Percentiles rank a stretch among this genome's conserved stretches.
Conservation (phyloP, 2,888 invertebrate genomes). For the Dryadula phaetusa region DNA sequence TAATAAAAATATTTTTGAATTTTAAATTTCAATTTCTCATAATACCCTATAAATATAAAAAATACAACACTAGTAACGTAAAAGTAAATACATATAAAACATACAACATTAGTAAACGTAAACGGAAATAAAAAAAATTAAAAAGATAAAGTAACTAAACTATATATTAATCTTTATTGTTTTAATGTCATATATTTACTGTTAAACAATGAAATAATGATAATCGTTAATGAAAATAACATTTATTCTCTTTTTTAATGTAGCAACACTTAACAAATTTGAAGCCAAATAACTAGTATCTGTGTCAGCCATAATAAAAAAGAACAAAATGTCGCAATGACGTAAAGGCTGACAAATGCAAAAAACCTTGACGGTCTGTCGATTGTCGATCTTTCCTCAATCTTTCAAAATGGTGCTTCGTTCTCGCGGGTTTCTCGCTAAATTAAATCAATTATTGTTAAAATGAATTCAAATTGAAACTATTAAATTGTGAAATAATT, state of each 20-base stretch:
- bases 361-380: slow-evolving; percentile 74
- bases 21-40: no score
- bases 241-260: neutral
- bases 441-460: slow-evolving; percentile 65
- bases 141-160: no score
- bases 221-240: no score
- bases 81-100: no score
- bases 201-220: neutral
- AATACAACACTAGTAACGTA: no score
- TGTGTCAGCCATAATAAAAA: slow-evolving; percentile 48
- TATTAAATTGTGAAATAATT: slow-evolving; percentile 52
- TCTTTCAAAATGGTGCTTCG: slow-evolving; percentile 81
- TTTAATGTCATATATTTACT: no score
- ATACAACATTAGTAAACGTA: no score
- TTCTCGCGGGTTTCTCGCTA: slow-evolving; percentile 75
- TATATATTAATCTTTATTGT: no score
- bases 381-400: slow-evolving; percentile 60
- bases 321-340: slow-evolving; percentile 72
- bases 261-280: neutral
- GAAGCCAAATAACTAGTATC: slow-evolving; percentile 18
- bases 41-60: no score
- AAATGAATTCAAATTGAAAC: slow-evolving; percentile 65
- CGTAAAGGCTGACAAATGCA: slow-evolving; percentile 63
- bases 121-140: no score
- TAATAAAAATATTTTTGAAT: neutral